phyloP scores from a whole-genome alignment of 2,113 vertebrate genomes.

The Axis porcinus region DNA sequence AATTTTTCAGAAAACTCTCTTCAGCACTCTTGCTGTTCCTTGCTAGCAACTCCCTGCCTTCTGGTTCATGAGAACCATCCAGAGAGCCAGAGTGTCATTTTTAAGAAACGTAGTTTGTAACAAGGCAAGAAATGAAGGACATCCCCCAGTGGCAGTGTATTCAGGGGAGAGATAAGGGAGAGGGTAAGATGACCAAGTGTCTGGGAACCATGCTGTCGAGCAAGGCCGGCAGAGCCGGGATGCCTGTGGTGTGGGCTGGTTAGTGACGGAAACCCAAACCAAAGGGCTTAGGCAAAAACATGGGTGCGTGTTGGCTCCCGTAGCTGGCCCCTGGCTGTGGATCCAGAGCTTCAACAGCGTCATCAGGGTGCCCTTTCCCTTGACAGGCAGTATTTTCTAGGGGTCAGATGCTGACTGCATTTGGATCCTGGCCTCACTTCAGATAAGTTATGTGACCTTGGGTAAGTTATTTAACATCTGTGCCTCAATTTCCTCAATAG shows the following conservation, averaged over 20 bases:
- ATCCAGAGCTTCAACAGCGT: accelerated
- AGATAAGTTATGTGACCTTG: not conserved
- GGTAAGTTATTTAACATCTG: not conserved
- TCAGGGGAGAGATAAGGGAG: not conserved
- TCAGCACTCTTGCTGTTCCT: not conserved
- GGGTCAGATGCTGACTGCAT: not conserved
- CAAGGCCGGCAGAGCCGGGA: not conserved
- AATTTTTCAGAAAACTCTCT: not conserved
- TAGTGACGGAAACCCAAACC: not conserved
- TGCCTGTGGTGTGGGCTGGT: not conserved
- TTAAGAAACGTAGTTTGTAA: not conserved
- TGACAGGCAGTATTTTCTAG: not conserved
- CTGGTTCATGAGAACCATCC: not conserved
- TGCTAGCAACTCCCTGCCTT: not conserved
- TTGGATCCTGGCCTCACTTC: not conserved
- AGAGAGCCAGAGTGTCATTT: not conserved
- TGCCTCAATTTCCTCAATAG: not conserved
- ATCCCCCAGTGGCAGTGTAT: not conserved
- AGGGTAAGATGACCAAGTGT: not conserved
- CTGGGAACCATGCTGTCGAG: not conserved
- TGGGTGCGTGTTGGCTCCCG: not conserved
- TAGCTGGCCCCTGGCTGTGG: not conserved
- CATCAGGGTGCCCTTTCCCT: not conserved
- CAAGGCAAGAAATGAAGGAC: not conserved
- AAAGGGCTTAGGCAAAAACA: not conserved